Conservation (phyloP, 2,113 vertebrate genomes). For the Laticauda laticaudata region DNA sequence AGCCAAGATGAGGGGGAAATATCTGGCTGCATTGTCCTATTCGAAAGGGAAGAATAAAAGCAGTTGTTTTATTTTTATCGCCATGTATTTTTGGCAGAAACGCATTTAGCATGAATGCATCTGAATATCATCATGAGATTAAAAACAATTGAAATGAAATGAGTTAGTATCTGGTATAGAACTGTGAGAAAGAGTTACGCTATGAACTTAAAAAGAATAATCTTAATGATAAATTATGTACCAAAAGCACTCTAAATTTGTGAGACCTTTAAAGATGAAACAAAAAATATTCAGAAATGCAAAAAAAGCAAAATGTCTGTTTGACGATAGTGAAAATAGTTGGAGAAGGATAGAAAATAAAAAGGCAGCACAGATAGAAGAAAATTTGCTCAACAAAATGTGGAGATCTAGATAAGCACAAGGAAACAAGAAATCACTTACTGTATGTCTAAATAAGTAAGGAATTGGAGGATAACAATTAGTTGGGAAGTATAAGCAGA, state of each 20-base stretch:
- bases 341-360: not conserved
- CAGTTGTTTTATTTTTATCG: not conserved
- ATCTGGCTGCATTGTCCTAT: constrained; percentile 75
- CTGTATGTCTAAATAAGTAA: not conserved
- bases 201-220: not conserved
- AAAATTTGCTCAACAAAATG: not conserved
- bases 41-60: not conserved
- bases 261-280: not conserved
- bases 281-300: not conserved
- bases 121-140: not conserved
- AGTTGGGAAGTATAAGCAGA: not conserved
- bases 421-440: not conserved
- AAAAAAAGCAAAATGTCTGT: not conserved
- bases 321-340: not conserved
- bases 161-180: not conserved
- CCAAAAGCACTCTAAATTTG: not conserved
- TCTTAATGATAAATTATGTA: not conserved
- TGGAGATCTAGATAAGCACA: not conserved
- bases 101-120: not conserved
- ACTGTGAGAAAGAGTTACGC: not conserved
- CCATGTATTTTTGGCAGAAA: not conserved
- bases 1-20: constrained; percentile 73
- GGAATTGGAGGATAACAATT: not conserved
- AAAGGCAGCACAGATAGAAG: not conserved
- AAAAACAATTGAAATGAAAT: not conserved